Evolutionary conservation across 2,888 invertebrate species (phyloP).

Genomic region (Petrophora chlorosata): DNA sequence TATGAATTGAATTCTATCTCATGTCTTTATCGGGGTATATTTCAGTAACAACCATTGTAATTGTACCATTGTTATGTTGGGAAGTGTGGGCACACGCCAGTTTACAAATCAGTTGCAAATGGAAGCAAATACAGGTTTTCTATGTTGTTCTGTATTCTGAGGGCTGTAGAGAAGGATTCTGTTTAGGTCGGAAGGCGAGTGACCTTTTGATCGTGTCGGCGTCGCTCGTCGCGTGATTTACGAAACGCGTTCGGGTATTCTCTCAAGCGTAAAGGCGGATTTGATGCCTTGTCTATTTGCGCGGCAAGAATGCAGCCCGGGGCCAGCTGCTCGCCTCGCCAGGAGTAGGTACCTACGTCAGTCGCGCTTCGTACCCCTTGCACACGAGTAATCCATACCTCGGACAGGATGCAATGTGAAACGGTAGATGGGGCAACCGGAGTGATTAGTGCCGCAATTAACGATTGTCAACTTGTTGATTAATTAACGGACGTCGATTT

Average conservation of each 20-base stretch:
- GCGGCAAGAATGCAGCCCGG: slow-evolving; percentile 35
- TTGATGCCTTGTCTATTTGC: slow-evolving; percentile 36
- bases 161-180: slow-evolving; percentile 2
- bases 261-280: slow-evolving; percentile 36
- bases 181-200: slow-evolving; percentile 9
- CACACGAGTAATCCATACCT: slow-evolving; percentile 14
- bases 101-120: no score
- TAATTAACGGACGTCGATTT: slow-evolving; percentile 14
- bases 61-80: slow-evolving; percentile 12
- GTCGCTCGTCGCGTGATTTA: slow-evolving; percentile 6
- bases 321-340: slow-evolving; percentile 10
- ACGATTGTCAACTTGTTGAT: slow-evolving; percentile 34
- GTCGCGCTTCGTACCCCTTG: slow-evolving; percentile 9
- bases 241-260: slow-evolving; percentile 21
- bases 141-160: no score
- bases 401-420: slow-evolving; percentile 45
- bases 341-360: no score
- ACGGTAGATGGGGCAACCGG: slow-evolving; percentile 41
- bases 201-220: not conserved
- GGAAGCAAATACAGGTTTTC: no score
- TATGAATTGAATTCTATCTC: slow-evolving; percentile 35
- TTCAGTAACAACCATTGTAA: slow-evolving; percentile 1
- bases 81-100: no score
- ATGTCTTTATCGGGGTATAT: slow-evolving; percentile 15
- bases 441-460: slow-evolving; percentile 44